A percentile compares a stretch with the other conserved stretches of the same genome.
Conservation (phyloP, 2,797 vertebrate species). For the Acrossocheilus wenchowensis region DNA sequence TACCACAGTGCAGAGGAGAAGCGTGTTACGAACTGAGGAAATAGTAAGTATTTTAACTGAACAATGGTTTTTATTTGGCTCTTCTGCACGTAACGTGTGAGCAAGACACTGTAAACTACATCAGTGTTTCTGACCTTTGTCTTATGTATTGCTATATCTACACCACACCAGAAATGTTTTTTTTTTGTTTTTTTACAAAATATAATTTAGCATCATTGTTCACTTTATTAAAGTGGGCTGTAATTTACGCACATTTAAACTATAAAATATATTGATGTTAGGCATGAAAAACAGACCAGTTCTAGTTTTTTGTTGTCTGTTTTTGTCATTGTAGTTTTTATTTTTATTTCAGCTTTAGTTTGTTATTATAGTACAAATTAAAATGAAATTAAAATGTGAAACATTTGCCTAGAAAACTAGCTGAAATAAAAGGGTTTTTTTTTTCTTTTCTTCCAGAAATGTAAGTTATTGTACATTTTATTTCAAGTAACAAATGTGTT, state of each 20-base stretch:
- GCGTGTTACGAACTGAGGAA: conserved; percentile 78
- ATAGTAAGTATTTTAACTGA: conserved; percentile 68
- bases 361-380: not conserved
- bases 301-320: no score
- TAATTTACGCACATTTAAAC: not conserved
- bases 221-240: not conserved
- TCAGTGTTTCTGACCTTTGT: not conserved
- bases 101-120: not conserved
- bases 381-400: no score
- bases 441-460: not conserved
- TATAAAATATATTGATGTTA: no score
- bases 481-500: not conserved
- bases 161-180: not conserved
- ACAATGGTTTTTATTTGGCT: not conserved
- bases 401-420: no score
- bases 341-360: not conserved
- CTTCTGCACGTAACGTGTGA: not conserved
- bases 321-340: not conserved
- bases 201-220: not conserved
- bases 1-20: conserved; percentile 79
- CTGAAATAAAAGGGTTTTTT: no score
- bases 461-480: not conserved
- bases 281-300: no score
- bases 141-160: not conserved
- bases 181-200: not conserved